A percentile compares a stretch with the other conserved stretches of the same genome.
Evolutionary conservation across 35 echinoderm and acorn worm genomes (phyloP).

Genomic region (Lytechinus variegatus): DNA sequence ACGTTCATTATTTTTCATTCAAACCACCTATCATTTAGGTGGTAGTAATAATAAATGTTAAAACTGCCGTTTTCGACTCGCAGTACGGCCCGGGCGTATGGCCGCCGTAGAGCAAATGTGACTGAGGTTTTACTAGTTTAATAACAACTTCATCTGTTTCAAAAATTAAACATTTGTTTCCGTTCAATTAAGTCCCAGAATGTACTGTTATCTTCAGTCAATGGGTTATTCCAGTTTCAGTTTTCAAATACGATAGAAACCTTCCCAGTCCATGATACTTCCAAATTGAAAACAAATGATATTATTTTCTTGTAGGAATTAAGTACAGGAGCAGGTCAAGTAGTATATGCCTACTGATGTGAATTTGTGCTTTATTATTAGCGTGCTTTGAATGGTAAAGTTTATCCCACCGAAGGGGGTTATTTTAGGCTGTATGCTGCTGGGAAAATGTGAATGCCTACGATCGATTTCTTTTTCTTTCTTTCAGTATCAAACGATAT

Average conservation of each 20-base stretch:
- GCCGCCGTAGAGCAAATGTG: too few species aligned
- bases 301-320: neutral
- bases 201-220: neutral
- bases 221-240: neutral
- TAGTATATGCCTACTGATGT: neutral
- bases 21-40: too few species aligned
- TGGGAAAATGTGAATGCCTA: neutral
- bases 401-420: neutral
- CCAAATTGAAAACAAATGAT: neutral
- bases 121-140: too few species aligned
- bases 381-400: neutral
- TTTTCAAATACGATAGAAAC: neutral
- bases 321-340: neutral
- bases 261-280: neutral
- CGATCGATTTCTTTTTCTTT: neutral
- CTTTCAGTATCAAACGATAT: neutral
- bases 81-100: too few species aligned
- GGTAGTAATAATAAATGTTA: too few species aligned
- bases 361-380: neutral
- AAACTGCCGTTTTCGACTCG: too few species aligned
- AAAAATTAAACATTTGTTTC: neutral
- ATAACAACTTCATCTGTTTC: too few species aligned
- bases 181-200: neutral
- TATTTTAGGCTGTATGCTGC: neutral
- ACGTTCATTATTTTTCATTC: too few species aligned